Evolutionary conservation across 92 coral and sea anemone genomes (phyloP).

Genomic region (Actinernus sp.): DNA sequence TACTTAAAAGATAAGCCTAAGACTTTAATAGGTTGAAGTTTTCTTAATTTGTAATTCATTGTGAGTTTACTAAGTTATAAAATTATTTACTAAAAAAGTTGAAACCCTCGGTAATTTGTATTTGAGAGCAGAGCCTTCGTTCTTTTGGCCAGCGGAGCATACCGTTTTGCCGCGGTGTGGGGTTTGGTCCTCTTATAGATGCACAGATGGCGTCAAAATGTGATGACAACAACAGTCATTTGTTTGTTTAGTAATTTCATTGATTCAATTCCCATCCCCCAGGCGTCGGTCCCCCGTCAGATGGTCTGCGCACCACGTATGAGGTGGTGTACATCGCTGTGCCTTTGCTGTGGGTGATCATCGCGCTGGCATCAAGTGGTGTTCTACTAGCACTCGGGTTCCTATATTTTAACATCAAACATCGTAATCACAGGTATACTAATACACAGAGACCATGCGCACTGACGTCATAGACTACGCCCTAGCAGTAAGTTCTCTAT

Average conservation of each 20-base stretch:
- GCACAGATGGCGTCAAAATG: neutral
- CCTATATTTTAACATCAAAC: slow-evolving; percentile 31
- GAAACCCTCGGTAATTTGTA: too few species aligned
- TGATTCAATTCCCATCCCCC: neutral
- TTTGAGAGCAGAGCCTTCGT: too few species aligned
- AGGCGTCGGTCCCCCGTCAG: slow-evolving; percentile 65
- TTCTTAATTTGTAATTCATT: too few species aligned
- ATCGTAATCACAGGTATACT: slow-evolving; percentile 63
- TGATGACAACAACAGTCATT: neutral
- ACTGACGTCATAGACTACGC: too few species aligned
- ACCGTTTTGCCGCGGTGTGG: neutral
- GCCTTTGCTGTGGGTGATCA: slow-evolving; percentile 61
- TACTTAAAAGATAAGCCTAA: too few species aligned
- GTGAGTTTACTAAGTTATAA: too few species aligned
- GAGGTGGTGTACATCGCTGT: slow-evolving; percentile 37
- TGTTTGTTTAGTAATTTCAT: neutral
- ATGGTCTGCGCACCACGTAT: slow-evolving; percentile 25
- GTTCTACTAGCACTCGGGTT: slow-evolving; percentile 47
- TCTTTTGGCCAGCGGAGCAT: too few species aligned
- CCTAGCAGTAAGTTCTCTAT: too few species aligned
- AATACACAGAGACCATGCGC: too few species aligned
- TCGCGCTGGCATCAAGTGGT: slow-evolving; percentile 48
- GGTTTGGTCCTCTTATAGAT: neutral
- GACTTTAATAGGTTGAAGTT: too few species aligned
- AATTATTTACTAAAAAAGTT: too few species aligned